These are phyloP conservation scores for Netelia melanura DNA, from an alignment of 2,888 invertebrate genomes.

Conservation along the genomic window DNA sequence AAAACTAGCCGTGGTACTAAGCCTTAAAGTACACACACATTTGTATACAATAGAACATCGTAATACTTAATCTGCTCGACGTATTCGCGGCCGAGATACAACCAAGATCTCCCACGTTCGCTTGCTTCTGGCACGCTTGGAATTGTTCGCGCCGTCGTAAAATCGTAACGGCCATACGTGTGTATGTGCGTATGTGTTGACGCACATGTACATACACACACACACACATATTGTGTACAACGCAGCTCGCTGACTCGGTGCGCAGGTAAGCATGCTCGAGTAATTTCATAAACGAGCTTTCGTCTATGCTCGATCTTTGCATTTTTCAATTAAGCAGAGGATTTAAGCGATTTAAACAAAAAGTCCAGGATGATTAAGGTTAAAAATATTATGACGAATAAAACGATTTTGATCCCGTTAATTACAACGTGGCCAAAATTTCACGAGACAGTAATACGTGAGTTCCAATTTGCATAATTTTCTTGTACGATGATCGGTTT, in stretches of 20 bases:
- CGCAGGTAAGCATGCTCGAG: slow-evolving; percentile 35
- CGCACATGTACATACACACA: slow-evolving; percentile 39
- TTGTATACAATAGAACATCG: slow-evolving; percentile 84
- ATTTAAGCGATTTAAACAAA: no score
- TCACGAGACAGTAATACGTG: no score
- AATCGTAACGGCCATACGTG: slow-evolving; percentile 43
- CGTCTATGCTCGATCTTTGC: slow-evolving; percentile 15
- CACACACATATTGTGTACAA: background rate
- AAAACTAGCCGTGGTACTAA: slow-evolving; percentile 42
- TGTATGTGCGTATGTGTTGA: slow-evolving; percentile 60
- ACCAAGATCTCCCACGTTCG: slow-evolving; percentile 80
- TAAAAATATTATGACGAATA: no score
- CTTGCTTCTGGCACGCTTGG: slow-evolving; percentile 65
- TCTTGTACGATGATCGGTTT: no score
- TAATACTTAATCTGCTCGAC: slow-evolving; percentile 82
- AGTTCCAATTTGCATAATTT: no score
- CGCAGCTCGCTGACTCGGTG: slow-evolving; percentile 9
- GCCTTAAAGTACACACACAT: slow-evolving; percentile 72
- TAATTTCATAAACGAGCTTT: slow-evolving; percentile 42
- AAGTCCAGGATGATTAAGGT: no score
- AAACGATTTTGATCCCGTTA: no score
- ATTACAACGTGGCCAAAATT: no score
- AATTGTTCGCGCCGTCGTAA: slow-evolving; percentile 68
- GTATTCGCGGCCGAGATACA: slow-evolving; percentile 78
- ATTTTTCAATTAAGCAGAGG: background rate